Evolutionary conservation across 2,113 vertebrate species (phyloP).

Genomic region (Girardinichthys multiradiatus): DNA sequence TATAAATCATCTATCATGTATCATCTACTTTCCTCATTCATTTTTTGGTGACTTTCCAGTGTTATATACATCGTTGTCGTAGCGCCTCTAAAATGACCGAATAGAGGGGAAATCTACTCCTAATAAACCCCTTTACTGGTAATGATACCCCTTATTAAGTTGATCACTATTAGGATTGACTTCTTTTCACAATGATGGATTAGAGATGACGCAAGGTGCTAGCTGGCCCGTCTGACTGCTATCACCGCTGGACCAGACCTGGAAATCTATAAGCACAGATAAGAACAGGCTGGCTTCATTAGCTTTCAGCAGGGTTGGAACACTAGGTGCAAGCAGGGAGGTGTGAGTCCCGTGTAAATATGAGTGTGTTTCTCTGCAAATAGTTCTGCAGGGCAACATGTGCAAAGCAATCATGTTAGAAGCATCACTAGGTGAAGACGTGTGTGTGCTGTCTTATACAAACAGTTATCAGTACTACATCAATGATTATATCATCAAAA

Average conservation of each 20-base stretch:
- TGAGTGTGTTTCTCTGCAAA: too few relatives aligned
- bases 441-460: too few relatives aligned
- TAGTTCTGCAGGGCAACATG: too few relatives aligned
- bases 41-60: not conserved
- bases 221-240: constrained; percentile 40
- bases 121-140: constrained; percentile 46
- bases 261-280: constrained; percentile 69
- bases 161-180: constrained; percentile 52
- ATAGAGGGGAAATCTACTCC: constrained; percentile 35
- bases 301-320: constrained; percentile 42
- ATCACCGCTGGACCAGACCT: constrained; percentile 35
- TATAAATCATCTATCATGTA: not conserved
- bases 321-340: constrained; percentile 11
- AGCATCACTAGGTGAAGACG: too few relatives aligned
- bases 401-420: too few relatives aligned
- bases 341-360: not conserved
- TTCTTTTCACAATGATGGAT: constrained; percentile 60
- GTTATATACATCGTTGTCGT: not conserved
- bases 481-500: too few relatives aligned
- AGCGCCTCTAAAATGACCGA: not conserved
- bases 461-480: too few relatives aligned
- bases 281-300: constrained; percentile 60
- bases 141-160: constrained; percentile 66
- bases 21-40: not conserved
- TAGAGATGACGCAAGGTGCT: constrained; percentile 49